phyloP scores from a whole-genome alignment of 2,113 vertebrate species.

The Ptilonorhynchus violaceus region DNA sequence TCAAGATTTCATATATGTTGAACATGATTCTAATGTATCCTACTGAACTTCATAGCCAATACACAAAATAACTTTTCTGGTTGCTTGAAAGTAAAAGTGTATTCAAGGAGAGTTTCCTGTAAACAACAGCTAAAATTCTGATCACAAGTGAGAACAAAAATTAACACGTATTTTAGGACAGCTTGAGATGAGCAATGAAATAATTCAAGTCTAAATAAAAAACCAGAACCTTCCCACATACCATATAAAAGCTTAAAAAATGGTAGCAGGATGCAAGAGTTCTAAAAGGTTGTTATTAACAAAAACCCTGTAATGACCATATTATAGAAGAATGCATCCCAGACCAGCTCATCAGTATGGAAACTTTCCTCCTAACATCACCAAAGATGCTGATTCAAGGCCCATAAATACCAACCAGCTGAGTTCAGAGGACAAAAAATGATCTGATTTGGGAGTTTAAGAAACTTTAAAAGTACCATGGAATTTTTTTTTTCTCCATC shows the following conservation, averaged over 20 bases:
- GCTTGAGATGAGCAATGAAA: background rate
- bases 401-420: background rate
- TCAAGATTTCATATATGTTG: background rate
- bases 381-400: background rate
- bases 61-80: background rate
- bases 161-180: background rate
- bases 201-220: background rate
- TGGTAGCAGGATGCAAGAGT: background rate
- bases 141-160: background rate
- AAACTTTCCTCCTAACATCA: background rate
- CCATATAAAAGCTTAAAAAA: background rate
- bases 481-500: background rate
- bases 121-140: background rate
- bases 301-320: background rate
- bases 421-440: background rate
- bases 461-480: background rate
- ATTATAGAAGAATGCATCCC: background rate
- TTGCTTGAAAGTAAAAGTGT: background rate
- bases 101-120: background rate
- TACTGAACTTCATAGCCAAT: background rate
- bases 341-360: background rate
- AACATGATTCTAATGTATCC: background rate
- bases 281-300: background rate
- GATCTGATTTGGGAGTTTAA: background rate
- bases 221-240: background rate